Evolutionary conservation across 2,888 invertebrate species (phyloP).

Genomic region (Rhyacophila evoluta): DNA sequence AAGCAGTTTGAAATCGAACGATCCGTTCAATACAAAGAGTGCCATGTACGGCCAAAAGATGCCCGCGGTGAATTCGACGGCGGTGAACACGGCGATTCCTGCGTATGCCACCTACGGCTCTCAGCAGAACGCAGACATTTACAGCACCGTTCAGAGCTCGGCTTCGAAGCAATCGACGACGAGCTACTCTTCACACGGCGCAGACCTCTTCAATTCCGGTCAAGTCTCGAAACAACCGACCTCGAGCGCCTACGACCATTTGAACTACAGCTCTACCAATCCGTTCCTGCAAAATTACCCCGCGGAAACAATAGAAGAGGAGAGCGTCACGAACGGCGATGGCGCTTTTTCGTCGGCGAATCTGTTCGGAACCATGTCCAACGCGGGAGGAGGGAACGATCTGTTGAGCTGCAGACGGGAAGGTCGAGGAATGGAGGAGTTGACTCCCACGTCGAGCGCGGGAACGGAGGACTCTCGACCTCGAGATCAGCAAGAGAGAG

Average conservation of each 20-base stretch:
- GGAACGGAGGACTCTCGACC: conserved; percentile 71
- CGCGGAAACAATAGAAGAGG: conserved; percentile 64
- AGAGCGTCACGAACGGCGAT: conserved; percentile 59
- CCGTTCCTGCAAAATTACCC: conserved; percentile 73
- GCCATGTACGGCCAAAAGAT: conserved; percentile 53
- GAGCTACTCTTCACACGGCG: conserved; percentile 30
- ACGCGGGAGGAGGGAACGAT: conserved; percentile 43
- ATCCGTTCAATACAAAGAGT: conserved; percentile 43
- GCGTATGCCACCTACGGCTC: conserved; percentile 52
- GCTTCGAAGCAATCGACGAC: conserved; percentile 29
- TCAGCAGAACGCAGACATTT: conserved; percentile 37
- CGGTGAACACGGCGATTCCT: conserved; percentile 50
- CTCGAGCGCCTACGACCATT: conserved; percentile 38
- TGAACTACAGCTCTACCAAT: conserved; percentile 69
- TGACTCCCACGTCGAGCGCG: conserved; percentile 70
- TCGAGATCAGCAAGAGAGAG: conserved; percentile 69
- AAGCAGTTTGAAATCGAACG: conserved; percentile 39
- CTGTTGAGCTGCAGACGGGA: conserved; percentile 34
- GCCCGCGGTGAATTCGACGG: conserved; percentile 51
- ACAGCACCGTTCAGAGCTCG: conserved; percentile 35
- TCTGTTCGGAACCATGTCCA: conserved; percentile 46
- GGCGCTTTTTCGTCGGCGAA: conserved; percentile 56
- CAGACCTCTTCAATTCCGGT: conserved; percentile 40
- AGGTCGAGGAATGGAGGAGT: conserved; percentile 63
- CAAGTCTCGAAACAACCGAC: conserved; percentile 30